These are phyloP conservation scores for Palythoa grandis DNA, from an alignment of 92 coral and sea anemone genomes.

Conservation along the genomic window DNA sequence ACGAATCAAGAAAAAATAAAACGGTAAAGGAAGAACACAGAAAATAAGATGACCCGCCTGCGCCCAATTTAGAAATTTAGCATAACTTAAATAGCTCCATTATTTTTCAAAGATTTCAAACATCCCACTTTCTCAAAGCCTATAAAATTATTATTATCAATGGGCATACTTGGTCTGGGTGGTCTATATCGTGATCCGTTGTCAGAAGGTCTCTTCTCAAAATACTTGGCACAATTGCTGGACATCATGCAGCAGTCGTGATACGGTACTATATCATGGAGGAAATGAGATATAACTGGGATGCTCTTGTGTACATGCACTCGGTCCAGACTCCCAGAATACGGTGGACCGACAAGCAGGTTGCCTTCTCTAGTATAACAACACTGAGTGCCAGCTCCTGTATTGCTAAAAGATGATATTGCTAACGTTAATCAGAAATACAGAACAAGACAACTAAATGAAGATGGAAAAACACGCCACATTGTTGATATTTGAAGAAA, in stretches of 20 bases:
- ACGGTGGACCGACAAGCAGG: constrained; percentile 73
- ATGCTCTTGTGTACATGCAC: constrained; percentile 71
- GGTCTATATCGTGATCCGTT: constrained; percentile 77
- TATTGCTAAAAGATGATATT: constrained; percentile 45
- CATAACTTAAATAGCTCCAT: neutral
- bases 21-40: no score
- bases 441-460: neutral
- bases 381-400: constrained; percentile 88
- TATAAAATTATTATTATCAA: neutral
- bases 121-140: neutral
- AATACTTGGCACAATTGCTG: constrained; percentile 70
- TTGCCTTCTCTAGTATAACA: constrained; percentile 82
- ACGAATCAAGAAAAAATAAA: no score
- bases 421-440: neutral
- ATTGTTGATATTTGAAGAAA: no score
- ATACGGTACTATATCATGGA: constrained; percentile 85
- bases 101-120: neutral
- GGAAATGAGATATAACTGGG: constrained; percentile 78
- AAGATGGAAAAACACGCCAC: no score
- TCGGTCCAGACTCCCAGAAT: constrained; percentile 76
- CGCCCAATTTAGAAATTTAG: neutral
- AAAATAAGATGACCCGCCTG: no score
- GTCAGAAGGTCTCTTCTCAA: constrained; percentile 83
- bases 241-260: constrained; percentile 75
- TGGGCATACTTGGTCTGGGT: constrained; percentile 78